A percentile compares a stretch with the other conserved stretches of the same genome.
Conservation (phyloP, 2,797 vertebrate genomes). For the Notamacropus eugenii region DNA sequence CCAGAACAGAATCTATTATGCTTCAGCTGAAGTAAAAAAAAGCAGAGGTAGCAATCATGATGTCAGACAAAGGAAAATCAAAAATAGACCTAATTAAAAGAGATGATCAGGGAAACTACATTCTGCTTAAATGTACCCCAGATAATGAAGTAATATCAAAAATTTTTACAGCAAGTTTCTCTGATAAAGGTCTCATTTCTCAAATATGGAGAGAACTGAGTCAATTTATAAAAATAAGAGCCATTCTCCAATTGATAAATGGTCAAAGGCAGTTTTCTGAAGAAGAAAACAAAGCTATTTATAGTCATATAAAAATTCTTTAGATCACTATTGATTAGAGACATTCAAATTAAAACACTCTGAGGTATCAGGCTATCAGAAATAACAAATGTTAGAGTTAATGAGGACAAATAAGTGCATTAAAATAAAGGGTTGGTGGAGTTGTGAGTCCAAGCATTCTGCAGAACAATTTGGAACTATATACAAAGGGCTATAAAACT, state of each 20-base stretch:
- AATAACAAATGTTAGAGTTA: background rate
- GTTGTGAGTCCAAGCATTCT: background rate
- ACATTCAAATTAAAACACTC: background rate
- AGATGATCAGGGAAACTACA: background rate
- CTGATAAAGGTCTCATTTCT: background rate
- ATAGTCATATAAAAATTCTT: background rate
- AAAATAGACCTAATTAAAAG: background rate
- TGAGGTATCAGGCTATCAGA: background rate
- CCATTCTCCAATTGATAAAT: background rate
- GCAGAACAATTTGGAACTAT: background rate
- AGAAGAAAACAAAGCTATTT: background rate
- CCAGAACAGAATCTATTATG: background rate
- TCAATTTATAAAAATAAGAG: background rate
- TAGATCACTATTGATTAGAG: background rate
- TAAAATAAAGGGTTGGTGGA: background rate
- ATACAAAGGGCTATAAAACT: background rate
- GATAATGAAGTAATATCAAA: background rate
- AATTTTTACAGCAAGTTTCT: background rate
- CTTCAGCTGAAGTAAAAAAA: background rate
- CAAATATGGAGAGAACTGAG: background rate
- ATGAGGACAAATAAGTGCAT: background rate
- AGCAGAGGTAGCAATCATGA: background rate
- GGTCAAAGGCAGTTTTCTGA: background rate
- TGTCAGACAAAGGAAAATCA: background rate
- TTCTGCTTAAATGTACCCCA: background rate